Conservation (phyloP, 2,113 vertebrate genomes). For the Coturnix japonica region DNA sequence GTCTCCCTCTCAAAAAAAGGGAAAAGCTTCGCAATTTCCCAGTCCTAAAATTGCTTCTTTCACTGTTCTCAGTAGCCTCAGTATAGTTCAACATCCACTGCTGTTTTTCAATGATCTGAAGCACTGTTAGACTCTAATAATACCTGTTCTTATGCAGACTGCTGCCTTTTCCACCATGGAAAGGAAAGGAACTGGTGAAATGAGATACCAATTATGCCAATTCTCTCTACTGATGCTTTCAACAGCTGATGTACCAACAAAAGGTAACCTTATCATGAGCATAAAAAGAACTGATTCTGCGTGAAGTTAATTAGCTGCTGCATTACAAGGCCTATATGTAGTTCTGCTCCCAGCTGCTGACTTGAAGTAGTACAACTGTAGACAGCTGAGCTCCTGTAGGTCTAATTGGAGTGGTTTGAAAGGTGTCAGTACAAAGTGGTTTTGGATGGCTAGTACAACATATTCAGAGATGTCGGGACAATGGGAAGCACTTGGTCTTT, state of each 20-base stretch:
- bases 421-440: not conserved
- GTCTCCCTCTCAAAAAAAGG: too few relatives aligned
- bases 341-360: not conserved
- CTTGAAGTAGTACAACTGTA: not conserved
- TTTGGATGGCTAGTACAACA: not conserved
- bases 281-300: not conserved
- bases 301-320: not conserved
- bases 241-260: not conserved
- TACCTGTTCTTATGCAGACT: not conserved
- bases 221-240: not conserved
- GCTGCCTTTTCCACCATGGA: not conserved
- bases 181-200: not conserved
- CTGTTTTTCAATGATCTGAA: not conserved
- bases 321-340: not conserved
- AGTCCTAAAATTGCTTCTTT: not conserved
- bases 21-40: not conserved
- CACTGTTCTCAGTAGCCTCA: not conserved
- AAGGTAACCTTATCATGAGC: not conserved
- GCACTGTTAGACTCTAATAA: not conserved
- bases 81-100: rapidly evolving
- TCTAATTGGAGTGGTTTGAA: not conserved
- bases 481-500: not conserved
- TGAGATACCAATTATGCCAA: not conserved
- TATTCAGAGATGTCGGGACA: not conserved
- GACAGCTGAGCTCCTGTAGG: not conserved